These are phyloP conservation scores for Neuroscelio doddi DNA, from an alignment of 2,888 invertebrate species.

Conservation along the genomic window DNA sequence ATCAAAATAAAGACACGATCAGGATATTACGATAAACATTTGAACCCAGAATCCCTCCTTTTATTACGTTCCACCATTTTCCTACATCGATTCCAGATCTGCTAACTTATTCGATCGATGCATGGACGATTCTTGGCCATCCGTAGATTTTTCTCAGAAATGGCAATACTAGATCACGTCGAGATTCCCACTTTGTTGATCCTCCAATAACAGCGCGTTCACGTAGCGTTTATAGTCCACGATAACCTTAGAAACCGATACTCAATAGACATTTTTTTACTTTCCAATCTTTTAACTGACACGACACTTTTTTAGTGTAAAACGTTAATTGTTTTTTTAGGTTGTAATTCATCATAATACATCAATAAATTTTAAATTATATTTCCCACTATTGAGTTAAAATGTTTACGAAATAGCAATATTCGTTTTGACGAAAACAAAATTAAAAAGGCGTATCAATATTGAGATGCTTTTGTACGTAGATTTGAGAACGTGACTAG, in stretches of 20 bases:
- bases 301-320: too few species aligned
- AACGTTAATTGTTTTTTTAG: too few species aligned
- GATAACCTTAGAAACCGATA: constrained; percentile 29
- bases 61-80: constrained; percentile 23
- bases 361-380: too few species aligned
- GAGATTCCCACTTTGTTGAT: constrained; percentile 55
- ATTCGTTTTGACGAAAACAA: too few species aligned
- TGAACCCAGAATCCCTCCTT: constrained; percentile 16
- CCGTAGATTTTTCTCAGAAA: constrained; percentile 56
- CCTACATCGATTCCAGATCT: constrained; percentile 38
- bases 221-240: constrained; percentile 28
- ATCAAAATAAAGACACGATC: constrained; percentile 12
- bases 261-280: not conserved
- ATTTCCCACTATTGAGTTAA: too few species aligned
- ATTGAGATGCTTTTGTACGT: too few species aligned
- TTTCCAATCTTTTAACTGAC: not conserved
- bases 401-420: too few species aligned
- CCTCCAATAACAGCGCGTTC: constrained; percentile 35
- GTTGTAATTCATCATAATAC: too few species aligned
- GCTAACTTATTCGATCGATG: constrained; percentile 41
- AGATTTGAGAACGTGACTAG: constrained; percentile 27
- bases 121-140: constrained; percentile 25
- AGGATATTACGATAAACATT: constrained; percentile 25
- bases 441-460: too few species aligned
- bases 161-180: constrained; percentile 56